Conservation (phyloP, 92 coral and sea anemone genomes). For the Bergia sp. region DNA sequence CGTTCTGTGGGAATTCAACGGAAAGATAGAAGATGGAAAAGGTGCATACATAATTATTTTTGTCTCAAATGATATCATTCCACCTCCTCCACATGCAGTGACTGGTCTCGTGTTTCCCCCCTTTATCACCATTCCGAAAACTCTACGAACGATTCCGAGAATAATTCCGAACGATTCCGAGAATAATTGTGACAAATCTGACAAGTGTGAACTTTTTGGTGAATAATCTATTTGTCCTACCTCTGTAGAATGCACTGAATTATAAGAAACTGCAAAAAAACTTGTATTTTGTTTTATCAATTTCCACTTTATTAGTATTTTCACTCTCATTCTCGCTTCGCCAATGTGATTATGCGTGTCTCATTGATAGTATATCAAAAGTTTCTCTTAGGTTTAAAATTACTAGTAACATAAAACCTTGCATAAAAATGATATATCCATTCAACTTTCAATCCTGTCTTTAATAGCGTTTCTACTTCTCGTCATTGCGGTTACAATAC, state of each 20-base stretch:
- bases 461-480: constrained; percentile 3
- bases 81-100: constrained; percentile 8
- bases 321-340: not conserved
- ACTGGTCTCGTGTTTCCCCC: constrained; percentile 8
- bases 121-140: constrained; percentile 4
- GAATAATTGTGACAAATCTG: not conserved
- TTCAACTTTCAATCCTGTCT: constrained; percentile 4
- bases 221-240: constrained; percentile 3
- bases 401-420: constrained; percentile 2
- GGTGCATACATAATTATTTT: constrained; percentile 2
- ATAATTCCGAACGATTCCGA: constrained; percentile 5
- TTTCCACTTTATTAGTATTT: constrained; percentile 1
- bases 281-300: not conserved
- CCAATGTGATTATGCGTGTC: constrained; percentile 6
- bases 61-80: constrained; percentile 3
- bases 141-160: constrained; percentile 3
- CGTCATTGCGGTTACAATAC: constrained; percentile 6
- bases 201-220: constrained; percentile 4
- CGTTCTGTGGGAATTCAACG: constrained; percentile 6
- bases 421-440: constrained; percentile 2
- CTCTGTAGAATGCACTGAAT: constrained; percentile 5
- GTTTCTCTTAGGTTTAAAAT: constrained; percentile 2
- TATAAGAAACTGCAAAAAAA: not conserved
- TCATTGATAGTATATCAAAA: constrained; percentile 1
- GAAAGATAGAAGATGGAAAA: constrained; percentile 3